Evolutionary conservation across 2,113 vertebrate genomes (phyloP), one percentile per base, ranked within the genome.

Genomic region (Mionectes macconnelli): DNA sequence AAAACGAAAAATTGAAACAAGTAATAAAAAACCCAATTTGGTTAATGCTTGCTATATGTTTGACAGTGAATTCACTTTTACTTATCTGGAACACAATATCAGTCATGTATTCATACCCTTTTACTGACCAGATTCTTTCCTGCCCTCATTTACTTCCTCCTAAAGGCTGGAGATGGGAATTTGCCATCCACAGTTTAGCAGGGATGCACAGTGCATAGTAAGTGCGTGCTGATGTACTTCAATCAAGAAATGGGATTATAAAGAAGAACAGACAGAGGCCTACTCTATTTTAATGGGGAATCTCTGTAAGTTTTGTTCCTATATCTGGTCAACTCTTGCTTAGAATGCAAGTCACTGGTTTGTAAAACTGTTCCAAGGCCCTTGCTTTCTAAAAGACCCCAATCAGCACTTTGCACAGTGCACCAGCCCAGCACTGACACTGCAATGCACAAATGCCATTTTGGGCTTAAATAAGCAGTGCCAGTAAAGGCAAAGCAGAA

Each of bases 111-210:
- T 85, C 70, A 84, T 40, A 30, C 15, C 14, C 20, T 89, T 94
- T 60, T 77, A 80, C 22, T 81, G 55, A 59, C 15, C n/a, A 89
- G 39, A 40, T 79, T 60, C 22, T 80, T 68, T 87, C 44, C 76
- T 73, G 49, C 66, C 30, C 63, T 94, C 59, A 70, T 83, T 94
- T 85, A 56, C 85, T 70, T 84, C 68, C 84, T 87, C 35, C 50
- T n/a, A 33, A 87, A 90, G 91, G 56, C 68, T 81, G 69, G 63
- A 87, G 76, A 86, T 72, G 85, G 87, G 92, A 75, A 88, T 94
- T 72, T 74, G 70, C 60, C 83, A 67, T 22, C 60, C 24, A 17
- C 11, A n/a, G 50, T 76, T 90, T 14, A 70, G 82, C 39, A 68
- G 85, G 81, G 73, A 78, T 40, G 76, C 64, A 60, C 21, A 75